A percentile compares a stretch with the other conserved stretches of the same genome.
Conservation (phyloP, 2,888 invertebrate genomes). For the Rotaria magnacalcarata region DNA sequence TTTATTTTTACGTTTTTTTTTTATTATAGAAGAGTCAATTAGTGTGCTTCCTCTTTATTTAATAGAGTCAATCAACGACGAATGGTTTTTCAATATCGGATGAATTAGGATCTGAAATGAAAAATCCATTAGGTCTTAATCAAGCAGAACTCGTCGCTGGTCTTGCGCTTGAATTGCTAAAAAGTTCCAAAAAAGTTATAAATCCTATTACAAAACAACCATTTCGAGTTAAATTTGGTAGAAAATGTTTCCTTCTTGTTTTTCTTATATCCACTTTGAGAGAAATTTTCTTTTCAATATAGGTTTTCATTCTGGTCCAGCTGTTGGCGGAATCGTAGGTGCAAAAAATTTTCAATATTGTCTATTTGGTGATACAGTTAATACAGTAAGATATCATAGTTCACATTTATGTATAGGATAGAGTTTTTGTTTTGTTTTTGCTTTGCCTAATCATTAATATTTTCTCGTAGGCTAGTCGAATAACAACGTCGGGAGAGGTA, state of each 20-base stretch:
- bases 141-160: slow-evolving; percentile 3
- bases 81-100: neutral
- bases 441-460: neutral
- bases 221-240: slow-evolving; percentile 36
- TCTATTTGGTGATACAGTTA: slow-evolving; percentile 45
- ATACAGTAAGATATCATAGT: neutral
- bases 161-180: slow-evolving; percentile 8
- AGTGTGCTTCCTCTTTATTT: neutral
- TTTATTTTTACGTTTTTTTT: too few relatives aligned
- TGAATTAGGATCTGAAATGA: neutral
- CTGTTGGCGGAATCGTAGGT: slow-evolving; percentile 46
- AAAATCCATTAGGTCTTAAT: slow-evolving; percentile 33
- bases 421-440: neutral
- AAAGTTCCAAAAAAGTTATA: slow-evolving; percentile 5
- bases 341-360: slow-evolving; percentile 43
- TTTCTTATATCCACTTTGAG: too few relatives aligned
- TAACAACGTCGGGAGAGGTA: slow-evolving; percentile 21
- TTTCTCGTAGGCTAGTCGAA: neutral
- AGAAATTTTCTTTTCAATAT: neutral
- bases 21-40: neutral
- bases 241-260: neutral
- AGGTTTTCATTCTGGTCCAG: slow-evolving; percentile 45
- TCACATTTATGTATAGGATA: neutral
- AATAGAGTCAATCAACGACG: neutral
- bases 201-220: slow-evolving; percentile 30